Evolutionary conservation across 1,140 invertebrate species (phyloP), one percentile per base, ranked within the genome.

Genomic region (Galleria mellonella): DNA sequence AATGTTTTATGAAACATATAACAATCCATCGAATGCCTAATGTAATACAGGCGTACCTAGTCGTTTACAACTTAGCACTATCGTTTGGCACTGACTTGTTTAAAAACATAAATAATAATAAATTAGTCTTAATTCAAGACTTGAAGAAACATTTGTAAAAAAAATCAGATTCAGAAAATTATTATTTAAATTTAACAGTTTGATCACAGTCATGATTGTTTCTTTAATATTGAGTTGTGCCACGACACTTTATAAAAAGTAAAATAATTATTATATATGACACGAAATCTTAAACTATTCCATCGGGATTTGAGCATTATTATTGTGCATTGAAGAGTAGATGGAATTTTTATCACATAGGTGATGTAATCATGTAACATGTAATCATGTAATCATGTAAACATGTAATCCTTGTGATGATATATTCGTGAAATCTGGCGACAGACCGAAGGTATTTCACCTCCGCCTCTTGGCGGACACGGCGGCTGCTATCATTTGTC

Each of bases 401-500:
- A n/a, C n/a, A n/a, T n/a, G n/a, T n/a, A n/a, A n/a, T n/a, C 54
- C 63, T 68, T 56, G 71, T 78, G 74, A 78, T 72, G 51, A 53
- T 56, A 47, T 54, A 47, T 57, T 62, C 58, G 50, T 45, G 43
- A 52, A 43, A 42, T 33, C 38, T 51, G 36, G 35, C 40, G 28
- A 56, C 28, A 51, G 12, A 43, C 50, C 52, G 37, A 37, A 62
- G 62, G 43, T 46, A 58, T 78, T 89, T 92, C 91, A 92, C 91
- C 93, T 93, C 77, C 93, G 90, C 76, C 93, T 90, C 66, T 91
- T 90, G 52, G 89, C 89, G 41, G 91, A 89, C 29, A 91, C 91
- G 32, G 91, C 92, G 14, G 91, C 91, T 49, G 92, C 92, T 59
- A 96, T 94, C 91, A 96, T 94, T 88, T 95, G 94, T 70, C 93